Evolutionary conservation across 2,113 vertebrate genomes (phyloP).

Genomic region (Nipponia nippon): DNA sequence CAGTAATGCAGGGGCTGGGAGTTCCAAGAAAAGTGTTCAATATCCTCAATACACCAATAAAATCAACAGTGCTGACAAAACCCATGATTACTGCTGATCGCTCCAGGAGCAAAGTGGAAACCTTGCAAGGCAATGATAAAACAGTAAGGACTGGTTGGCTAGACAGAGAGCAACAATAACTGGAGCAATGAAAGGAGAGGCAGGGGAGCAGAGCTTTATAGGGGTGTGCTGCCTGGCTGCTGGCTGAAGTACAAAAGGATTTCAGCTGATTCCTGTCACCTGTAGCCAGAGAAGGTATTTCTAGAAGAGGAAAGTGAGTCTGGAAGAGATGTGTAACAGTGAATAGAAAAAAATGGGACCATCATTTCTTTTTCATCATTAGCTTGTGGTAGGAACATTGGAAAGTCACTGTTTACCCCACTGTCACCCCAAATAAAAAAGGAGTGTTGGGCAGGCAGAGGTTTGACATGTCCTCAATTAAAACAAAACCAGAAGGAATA

Average conservation of each 20-base stretch:
- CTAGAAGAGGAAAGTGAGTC: not conserved
- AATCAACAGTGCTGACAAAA: not conserved
- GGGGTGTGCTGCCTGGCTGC: not conserved
- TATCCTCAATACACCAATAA: not conserved
- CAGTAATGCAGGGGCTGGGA: not conserved
- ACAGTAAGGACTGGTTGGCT: not conserved
- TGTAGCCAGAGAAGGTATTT: not conserved
- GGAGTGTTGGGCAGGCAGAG: not conserved
- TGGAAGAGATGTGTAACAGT: not conserved
- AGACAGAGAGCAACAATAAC: not conserved
- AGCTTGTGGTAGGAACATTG: not conserved
- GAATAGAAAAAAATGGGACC: not conserved
- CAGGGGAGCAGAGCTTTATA: not conserved
- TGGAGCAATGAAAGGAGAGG: not conserved
- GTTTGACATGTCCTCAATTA: not conserved
- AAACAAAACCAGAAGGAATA: not conserved
- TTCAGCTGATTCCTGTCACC: not conserved
- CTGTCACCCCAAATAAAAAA: not conserved
- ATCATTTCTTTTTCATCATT: not conserved
- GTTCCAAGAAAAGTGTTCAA: not conserved
- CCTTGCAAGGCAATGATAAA: not conserved
- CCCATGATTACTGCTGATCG: not conserved
- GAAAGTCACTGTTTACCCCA: not conserved
- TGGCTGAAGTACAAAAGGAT: not conserved
- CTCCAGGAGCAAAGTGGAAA: not conserved